Conservation (phyloP, 2,113 vertebrate species). For the cattle (Bos taurus) region ARS-UCD2.0 NC_037332.1:63682501-63683000, state of each 20-base stretch:
- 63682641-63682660: background rate
- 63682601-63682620: background rate
- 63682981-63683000: background rate
- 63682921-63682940: background rate
- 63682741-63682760: background rate
- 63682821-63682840: background rate
- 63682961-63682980: background rate
- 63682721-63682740: background rate
- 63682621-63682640: background rate
- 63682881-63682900: background rate
- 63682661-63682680: background rate
- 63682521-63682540: background rate
- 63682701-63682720: background rate
- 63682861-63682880: background rate
- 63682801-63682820: background rate
- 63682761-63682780: background rate
- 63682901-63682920: background rate
- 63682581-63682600: background rate
- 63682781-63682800: background rate
- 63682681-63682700: background rate
- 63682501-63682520: background rate
- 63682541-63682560: background rate
- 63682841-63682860: background rate
- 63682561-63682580: background rate
- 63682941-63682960: background rate